Percentiles rank a stretch among this genome's conserved stretches.
phyloP scores from a whole-genome alignment of 37 sponge, comb jelly and placozoan genomes.

The Ephydatia muelleri region DNA sequence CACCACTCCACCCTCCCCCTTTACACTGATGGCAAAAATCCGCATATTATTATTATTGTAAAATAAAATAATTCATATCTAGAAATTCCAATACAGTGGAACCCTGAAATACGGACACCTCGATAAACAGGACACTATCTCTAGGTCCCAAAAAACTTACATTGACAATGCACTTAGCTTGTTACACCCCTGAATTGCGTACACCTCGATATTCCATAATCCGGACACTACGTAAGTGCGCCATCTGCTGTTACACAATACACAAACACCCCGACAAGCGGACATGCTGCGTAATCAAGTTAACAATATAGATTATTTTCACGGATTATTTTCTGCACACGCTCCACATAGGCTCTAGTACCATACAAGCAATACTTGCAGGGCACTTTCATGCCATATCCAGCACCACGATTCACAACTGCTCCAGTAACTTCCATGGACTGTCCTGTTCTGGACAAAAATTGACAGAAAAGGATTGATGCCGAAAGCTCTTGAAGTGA shows the following conservation, averaged over 20 bases:
- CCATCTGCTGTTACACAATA: background rate
- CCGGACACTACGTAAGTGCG: background rate
- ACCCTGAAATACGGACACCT: background rate
- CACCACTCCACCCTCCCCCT: no score
- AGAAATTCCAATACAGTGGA: no score
- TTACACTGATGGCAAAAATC: no score
- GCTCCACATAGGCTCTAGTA: constrained; percentile 20
- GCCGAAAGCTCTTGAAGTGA: no score
- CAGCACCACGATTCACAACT: constrained; percentile 53
- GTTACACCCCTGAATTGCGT: background rate
- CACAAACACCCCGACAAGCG: background rate
- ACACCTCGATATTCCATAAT: background rate
- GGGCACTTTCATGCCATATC: constrained; percentile 61
- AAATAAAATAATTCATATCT: no score
- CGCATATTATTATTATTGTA: no score
- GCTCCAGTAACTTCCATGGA: constrained; percentile 52
- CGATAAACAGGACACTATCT: background rate
- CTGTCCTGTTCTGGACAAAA: constrained; percentile 36
- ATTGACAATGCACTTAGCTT: background rate
- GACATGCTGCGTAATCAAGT: background rate
- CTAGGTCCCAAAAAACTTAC: no score
- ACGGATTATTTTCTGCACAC: constrained; percentile 12
- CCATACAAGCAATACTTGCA: constrained; percentile 45
- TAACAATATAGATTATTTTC: background rate
- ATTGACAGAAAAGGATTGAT: constrained; percentile 19